Evolutionary conservation across 2,888 invertebrate species (phyloP).

Genomic region (Caenorhabditis sp.): DNA sequence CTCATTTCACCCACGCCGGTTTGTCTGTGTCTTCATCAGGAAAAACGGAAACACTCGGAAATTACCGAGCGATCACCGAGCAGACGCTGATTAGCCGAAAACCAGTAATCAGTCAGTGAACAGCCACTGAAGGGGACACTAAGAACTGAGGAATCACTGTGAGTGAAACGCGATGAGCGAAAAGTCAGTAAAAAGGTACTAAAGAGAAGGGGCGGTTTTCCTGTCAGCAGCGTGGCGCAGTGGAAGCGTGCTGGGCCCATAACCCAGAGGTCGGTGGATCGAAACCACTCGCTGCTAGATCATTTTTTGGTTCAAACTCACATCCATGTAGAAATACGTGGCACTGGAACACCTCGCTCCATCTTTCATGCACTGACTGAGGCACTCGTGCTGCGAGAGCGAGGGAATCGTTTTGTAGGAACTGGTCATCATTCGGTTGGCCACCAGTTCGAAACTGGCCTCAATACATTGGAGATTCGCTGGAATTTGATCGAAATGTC

Average conservation of each 20-base stretch:
- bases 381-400: slow-evolving; percentile 67
- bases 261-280: slow-evolving; percentile 90
- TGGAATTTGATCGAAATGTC: slow-evolving; percentile 24
- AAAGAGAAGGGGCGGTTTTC: too few relatives aligned
- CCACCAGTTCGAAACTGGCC: slow-evolving; percentile 72
- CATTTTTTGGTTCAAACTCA: slow-evolving; percentile 34
- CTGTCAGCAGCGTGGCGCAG: slow-evolving; percentile 70
- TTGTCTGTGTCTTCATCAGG: too few relatives aligned
- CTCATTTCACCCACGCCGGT: too few relatives aligned
- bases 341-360: slow-evolving; percentile 78
- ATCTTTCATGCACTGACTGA: slow-evolving; percentile 71
- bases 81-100: too few relatives aligned
- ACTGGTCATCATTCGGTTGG: slow-evolving; percentile 69
- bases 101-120: too few relatives aligned
- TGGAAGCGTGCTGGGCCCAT: slow-evolving; percentile 87
- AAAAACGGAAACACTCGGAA: not conserved
- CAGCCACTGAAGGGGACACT: too few relatives aligned
- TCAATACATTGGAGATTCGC: slow-evolving; percentile 72
- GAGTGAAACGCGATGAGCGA: not conserved
- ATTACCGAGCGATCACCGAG: too few relatives aligned
- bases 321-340: slow-evolving; percentile 69
- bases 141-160: too few relatives aligned
- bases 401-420: slow-evolving; percentile 64
- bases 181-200: too few relatives aligned
- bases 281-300: slow-evolving; percentile 79